A percentile compares a stretch with the other conserved stretches of the same genome.
phyloP scores from a whole-genome alignment of 1,140 invertebrate species.

The Cephus cinctus region DNA sequence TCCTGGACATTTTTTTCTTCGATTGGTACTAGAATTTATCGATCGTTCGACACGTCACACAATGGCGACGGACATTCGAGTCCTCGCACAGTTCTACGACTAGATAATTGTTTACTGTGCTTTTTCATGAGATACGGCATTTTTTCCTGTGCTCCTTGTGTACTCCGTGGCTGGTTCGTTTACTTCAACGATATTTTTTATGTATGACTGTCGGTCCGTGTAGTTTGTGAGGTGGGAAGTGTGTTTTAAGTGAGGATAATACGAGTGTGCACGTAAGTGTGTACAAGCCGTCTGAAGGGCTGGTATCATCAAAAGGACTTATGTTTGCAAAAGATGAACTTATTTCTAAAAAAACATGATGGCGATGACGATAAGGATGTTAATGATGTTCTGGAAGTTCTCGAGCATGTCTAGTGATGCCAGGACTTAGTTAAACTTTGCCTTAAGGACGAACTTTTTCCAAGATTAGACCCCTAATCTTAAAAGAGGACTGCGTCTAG shows the following conservation, averaged over 20 bases:
- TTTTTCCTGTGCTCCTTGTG: constrained; percentile 13
- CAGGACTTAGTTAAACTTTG: constrained; percentile 17
- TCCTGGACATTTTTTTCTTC: neutral
- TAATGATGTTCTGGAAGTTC: constrained; percentile 1
- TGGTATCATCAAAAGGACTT: constrained; percentile 30
- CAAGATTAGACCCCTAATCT: constrained; percentile 14
- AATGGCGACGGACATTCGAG: constrained; percentile 24
- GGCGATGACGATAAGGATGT: constrained; percentile 1
- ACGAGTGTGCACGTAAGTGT: constrained; percentile 38
- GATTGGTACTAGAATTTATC: neutral
- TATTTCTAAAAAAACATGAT: constrained; percentile 4
- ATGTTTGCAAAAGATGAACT: constrained; percentile 19
- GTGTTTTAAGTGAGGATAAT: constrained; percentile 32
- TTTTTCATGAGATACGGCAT: constrained; percentile 3
- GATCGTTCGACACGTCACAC: constrained; percentile 16
- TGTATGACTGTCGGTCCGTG: constrained; percentile 10
- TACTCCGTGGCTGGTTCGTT: constrained; percentile 10
- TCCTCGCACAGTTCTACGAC: constrained; percentile 8
- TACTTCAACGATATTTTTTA: constrained; percentile 5
- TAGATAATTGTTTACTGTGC: constrained; percentile 14
- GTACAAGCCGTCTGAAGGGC: constrained; percentile 26
- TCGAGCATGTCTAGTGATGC: constrained; percentile 11
- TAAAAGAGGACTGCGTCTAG: constrained; percentile 4
- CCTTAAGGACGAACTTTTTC: constrained; percentile 17
- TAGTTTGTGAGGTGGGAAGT: constrained; percentile 31